Conservation (phyloP, 2,888 invertebrate species). For the Dryadula phaetusa region DNA sequence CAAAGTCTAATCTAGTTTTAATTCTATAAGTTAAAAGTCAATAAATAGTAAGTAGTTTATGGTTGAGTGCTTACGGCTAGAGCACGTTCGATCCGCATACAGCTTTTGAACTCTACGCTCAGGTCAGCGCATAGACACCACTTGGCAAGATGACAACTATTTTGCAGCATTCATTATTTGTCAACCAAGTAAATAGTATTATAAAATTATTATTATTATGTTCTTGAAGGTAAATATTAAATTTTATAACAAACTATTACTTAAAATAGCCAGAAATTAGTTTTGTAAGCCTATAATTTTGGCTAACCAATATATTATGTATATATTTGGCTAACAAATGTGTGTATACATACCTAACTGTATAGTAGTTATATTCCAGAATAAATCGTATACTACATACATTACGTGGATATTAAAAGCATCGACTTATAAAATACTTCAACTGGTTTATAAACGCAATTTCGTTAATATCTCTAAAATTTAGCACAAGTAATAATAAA, state of each 20-base stretch:
- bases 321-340: too few relatives aligned
- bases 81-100: conserved; percentile 18
- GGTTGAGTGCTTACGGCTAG: neutral
- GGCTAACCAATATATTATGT: too few relatives aligned
- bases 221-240: neutral
- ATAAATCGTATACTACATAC: too few relatives aligned
- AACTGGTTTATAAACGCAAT: too few relatives aligned
- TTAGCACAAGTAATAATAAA: too few relatives aligned
- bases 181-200: conserved; percentile 61
- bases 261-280: too few relatives aligned
- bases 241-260: neutral
- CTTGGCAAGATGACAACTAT: conserved; percentile 78
- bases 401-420: too few relatives aligned
- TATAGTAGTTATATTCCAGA: too few relatives aligned
- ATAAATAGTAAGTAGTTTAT: conserved; percentile 7
- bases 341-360: too few relatives aligned
- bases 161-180: conserved; percentile 69
- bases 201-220: conserved; percentile 22
- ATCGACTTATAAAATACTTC: too few relatives aligned
- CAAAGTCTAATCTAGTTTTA: neutral
- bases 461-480: too few relatives aligned
- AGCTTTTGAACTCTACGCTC: conserved; percentile 19
- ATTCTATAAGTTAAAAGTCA: conserved; percentile 1
- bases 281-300: too few relatives aligned
- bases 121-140: conserved; percentile 37